Evolutionary conservation across 2,797 vertebrate species (phyloP), one percentile per base, ranked within the genome.

Genomic region (Alfaro cultratus): DNA sequence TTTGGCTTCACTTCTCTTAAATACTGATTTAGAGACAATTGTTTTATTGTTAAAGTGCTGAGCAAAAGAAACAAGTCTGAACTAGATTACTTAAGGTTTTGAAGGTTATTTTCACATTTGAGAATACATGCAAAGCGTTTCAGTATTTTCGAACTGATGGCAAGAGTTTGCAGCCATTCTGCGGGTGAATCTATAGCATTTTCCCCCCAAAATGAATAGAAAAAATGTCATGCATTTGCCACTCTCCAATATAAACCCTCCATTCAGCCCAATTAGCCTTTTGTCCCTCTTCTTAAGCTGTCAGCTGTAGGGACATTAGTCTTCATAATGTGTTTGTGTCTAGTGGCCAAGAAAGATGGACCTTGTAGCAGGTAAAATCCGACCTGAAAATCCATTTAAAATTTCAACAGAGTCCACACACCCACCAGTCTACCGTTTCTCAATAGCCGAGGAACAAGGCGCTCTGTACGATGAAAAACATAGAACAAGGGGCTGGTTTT

Each of bases 201-300:
- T 31, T 16, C 1, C 26, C 21, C 10, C 4, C 1, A 70, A 1
- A 26, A 41, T 39, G 16, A 71, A 16, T n/a, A 29, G 11, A 0
- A 45, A 45, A 71, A 45, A 71, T 13, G 5, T 13, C 5, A 45
- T 7, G 11, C 23, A n/a, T n/a, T 45, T 45, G 11, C 68, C 26
- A 16, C 23, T 45, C 12, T 45, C 26, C 39, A 71, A 71, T 29
- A 13, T 62, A 93, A 93, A 93, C 91, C 85, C 91, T 91, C 83
- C 78, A 91, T 94, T 94, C 86, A 90, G 86, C 76, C 83, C 89
- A 93, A 94, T 95, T 95, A 95, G 87, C 92, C 91, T 92, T 88
- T 93, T 82, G 89, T 86, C 84, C 81, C 78, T 86, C 82, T 83
- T 81, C 89, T 93, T 83, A 86, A 68, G 43, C 89, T 93, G 87